These are phyloP conservation scores for Helicolenus hilgendorfi DNA, from an alignment of 2,797 vertebrate genomes.

Conservation along the genomic window DNA sequence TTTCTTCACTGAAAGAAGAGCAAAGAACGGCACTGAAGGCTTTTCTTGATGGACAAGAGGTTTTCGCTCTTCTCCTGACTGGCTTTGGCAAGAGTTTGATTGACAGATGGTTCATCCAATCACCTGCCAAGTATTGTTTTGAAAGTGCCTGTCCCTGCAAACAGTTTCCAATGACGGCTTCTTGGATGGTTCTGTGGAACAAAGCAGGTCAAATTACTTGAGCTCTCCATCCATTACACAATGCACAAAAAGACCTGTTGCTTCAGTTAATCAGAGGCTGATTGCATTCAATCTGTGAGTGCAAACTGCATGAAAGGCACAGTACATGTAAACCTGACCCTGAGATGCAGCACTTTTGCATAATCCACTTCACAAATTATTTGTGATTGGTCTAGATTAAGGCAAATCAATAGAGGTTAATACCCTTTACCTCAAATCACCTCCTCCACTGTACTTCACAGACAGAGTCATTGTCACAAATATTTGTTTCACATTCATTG, in stretches of 20 bases:
- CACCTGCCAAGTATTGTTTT: no score
- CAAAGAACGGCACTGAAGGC: no score
- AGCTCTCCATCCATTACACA: background rate
- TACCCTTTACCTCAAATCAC: background rate
- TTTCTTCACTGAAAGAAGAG: no score
- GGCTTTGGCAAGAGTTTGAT: no score
- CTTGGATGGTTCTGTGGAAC: no score
- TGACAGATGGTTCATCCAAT: no score
- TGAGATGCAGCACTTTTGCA: background rate
- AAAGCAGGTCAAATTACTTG: no score
- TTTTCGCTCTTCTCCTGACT: no score
- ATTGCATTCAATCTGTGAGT: background rate
- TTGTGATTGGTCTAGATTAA: background rate
- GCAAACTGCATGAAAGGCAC: background rate
- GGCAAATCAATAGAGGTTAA: background rate
- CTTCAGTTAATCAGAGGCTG: rapidly evolving
- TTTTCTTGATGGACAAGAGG: no score
- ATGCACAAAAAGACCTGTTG: background rate
- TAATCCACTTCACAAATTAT: background rate
- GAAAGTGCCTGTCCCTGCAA: no score
- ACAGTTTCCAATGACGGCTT: no score
- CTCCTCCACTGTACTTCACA: background rate
- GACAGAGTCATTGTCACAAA: background rate
- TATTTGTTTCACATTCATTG: background rate
- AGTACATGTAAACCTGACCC: rapidly evolving